Evolutionary conservation across 2,888 invertebrate species (phyloP).

Genomic region (Incurvaria masculella): DNA sequence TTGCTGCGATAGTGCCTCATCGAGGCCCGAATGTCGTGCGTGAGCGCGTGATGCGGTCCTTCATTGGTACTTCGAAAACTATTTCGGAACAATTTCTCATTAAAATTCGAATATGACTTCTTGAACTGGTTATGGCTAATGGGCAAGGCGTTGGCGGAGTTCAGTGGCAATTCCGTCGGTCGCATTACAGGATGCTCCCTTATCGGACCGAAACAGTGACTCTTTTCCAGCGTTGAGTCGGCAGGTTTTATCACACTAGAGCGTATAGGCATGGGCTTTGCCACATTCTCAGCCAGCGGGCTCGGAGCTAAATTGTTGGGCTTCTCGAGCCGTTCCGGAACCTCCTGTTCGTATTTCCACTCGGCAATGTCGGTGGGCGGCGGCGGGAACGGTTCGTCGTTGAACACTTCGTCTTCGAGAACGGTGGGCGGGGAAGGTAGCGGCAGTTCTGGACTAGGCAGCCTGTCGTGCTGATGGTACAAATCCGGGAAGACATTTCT

Average conservation of each 20-base stretch:
- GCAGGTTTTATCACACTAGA: neutral
- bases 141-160: neutral
- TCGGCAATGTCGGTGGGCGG: constrained; percentile 45
- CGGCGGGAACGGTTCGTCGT: constrained; percentile 64
- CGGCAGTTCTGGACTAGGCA: constrained; percentile 59
- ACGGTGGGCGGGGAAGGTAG: constrained; percentile 62
- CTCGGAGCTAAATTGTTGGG: neutral
- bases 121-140: constrained; percentile 9
- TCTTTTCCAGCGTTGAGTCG: neutral
- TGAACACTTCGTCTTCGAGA: constrained; percentile 55
- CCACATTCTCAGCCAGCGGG: neutral
- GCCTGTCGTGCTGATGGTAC: constrained; percentile 39
- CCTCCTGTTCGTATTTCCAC: constrained; percentile 13
- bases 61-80: constrained; percentile 12
- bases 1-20: constrained; percentile 12
- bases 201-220: neutral
- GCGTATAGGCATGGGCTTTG: neutral
- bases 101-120: constrained; percentile 10
- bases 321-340: neutral
- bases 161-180: constrained; percentile 2
- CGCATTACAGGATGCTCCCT: neutral
- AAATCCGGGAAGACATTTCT: constrained; percentile 41
- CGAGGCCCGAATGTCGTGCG: constrained; percentile 11
- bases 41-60: neutral
- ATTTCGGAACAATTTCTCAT: constrained; percentile 7